These are phyloP conservation scores for Neodiprion fabricii DNA, from an alignment of 1,140 invertebrate species.

Conservation along the genomic window DNA sequence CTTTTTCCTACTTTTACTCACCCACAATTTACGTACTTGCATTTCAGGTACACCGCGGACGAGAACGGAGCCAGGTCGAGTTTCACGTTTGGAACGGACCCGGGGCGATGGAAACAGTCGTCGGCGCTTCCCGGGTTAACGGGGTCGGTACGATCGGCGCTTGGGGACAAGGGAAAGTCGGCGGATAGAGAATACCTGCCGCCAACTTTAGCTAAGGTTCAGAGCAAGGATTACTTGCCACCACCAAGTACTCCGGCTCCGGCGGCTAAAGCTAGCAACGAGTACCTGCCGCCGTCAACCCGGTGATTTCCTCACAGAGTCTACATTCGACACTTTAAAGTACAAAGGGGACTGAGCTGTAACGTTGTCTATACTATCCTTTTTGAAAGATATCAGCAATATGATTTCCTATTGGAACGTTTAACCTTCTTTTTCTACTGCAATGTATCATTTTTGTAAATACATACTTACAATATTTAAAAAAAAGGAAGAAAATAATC, in stretches of 20 bases:
- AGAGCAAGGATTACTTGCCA: not conserved
- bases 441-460: no score
- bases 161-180: not conserved
- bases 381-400: no score
- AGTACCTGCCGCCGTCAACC: not conserved
- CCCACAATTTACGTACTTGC: no score
- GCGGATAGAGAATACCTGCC: not conserved
- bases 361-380: no score
- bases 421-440: no score
- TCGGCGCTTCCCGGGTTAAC: not conserved
- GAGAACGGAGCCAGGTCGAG: constrained; percentile 57
- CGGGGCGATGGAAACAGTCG: constrained; percentile 12
- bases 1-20: no score
- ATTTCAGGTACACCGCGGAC: constrained; percentile 53
- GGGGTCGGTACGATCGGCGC: not conserved
- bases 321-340: no score
- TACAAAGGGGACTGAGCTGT: no score
- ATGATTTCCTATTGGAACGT: no score
- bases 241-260: not conserved
- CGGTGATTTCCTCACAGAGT: no score
- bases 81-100: constrained; percentile 50
- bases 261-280: not conserved
- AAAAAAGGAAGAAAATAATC: no score
- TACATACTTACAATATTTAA: no score
- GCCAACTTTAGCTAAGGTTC: not conserved